Conservation (phyloP, 2,113 vertebrate species). For the Thamnophis sirtalis region DNA sequence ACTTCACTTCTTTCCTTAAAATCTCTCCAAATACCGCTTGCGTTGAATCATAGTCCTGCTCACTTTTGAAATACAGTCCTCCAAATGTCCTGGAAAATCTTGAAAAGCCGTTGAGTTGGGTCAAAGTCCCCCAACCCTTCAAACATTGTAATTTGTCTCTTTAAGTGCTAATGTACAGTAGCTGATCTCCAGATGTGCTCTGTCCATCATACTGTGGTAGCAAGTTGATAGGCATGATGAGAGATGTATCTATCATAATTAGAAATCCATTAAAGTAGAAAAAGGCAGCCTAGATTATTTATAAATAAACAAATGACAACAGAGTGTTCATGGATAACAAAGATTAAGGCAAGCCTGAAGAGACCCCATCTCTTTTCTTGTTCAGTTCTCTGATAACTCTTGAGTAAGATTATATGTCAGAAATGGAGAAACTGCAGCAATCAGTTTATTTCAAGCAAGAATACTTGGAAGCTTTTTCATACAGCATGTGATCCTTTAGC, state of each 20-base stretch:
- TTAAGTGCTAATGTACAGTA: background rate
- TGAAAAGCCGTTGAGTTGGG: background rate
- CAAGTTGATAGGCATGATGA: background rate
- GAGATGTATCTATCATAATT: background rate
- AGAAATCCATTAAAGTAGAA: background rate
- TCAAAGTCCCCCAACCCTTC: background rate
- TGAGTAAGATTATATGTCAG: background rate
- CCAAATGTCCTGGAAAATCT: background rate
- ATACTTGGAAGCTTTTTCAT: conserved; percentile 47
- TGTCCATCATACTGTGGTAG: background rate
- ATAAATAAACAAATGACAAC: background rate
- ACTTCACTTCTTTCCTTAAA: background rate
- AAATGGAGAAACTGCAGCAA: conserved; percentile 23
- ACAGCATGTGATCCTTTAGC: conserved; percentile 24
- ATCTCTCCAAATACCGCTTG: background rate
- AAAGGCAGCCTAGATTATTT: background rate
- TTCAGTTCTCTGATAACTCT: background rate
- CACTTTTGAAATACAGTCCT: background rate
- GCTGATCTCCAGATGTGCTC: background rate
- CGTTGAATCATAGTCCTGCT: background rate
- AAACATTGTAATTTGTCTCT: background rate
- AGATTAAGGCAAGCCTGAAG: background rate
- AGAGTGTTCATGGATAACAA: background rate
- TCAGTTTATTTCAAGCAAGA: conserved; percentile 43
- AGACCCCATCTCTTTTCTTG: background rate